Percentiles rank a stretch among this genome's conserved stretches.
Conservation (phyloP, 64 coral and sea anemone genomes). For the Actinia tenebrosa region DNA sequence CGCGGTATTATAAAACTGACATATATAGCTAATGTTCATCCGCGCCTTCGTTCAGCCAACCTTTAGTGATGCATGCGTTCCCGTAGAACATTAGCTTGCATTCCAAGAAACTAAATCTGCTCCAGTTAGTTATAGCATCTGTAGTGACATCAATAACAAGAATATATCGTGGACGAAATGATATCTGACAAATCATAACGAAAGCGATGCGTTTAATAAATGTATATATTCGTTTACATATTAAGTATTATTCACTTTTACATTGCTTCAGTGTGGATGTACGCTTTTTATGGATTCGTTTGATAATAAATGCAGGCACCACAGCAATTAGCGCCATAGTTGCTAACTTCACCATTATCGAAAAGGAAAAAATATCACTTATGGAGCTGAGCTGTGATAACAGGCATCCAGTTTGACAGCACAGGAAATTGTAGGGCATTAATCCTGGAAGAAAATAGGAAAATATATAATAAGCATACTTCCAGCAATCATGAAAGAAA, state of each 20-base stretch:
- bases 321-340: conserved; percentile 75
- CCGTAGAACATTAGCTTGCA: too few species aligned
- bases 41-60: too few species aligned
- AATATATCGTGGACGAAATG: too few species aligned
- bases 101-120: too few species aligned
- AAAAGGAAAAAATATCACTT: conserved; percentile 78
- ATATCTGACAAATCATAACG: too few species aligned
- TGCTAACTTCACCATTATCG: conserved; percentile 70
- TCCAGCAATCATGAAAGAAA: background rate
- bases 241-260: background rate
- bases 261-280: background rate
- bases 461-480: background rate
- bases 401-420: conserved; percentile 95
- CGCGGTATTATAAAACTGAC: too few species aligned
- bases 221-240: too few species aligned
- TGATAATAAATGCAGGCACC: conserved; percentile 74
- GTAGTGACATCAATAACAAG: too few species aligned
- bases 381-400: conserved; percentile 71
- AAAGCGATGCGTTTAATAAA: too few species aligned
- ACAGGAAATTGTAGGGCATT: conserved; percentile 96
- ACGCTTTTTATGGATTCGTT: conserved; percentile 55
- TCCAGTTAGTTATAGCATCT: too few species aligned
- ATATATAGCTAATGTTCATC: too few species aligned
- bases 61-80: too few species aligned
- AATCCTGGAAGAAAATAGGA: conserved; percentile 47